A percentile compares a stretch with the other conserved stretches of the same genome.
Evolutionary conservation across 2,797 vertebrate species (phyloP).

Genomic region (Anas bernieri): DNA sequence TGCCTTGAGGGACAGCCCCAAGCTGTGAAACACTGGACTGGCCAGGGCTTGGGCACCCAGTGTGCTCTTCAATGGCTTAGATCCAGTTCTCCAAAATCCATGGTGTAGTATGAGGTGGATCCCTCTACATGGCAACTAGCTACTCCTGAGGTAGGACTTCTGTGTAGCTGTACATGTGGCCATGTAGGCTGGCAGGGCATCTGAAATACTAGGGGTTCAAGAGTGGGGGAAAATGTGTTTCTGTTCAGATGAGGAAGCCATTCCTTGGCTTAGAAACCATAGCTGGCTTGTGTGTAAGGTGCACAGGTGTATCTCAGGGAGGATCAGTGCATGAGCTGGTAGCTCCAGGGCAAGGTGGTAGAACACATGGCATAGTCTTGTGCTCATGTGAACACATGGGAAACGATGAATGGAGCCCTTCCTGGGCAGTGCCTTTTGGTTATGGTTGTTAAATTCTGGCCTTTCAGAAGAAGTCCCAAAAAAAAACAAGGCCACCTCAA

Average conservation of each 20-base stretch:
- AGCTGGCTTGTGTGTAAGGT: not conserved
- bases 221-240: slow-evolving; percentile 11
- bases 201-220: not conserved
- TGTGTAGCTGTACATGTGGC: slow-evolving; percentile 20
- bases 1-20: not conserved
- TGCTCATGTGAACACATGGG: not conserved
- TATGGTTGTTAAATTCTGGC: not conserved
- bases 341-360: not conserved
- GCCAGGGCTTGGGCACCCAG: fast-evolving
- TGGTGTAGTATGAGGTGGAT: not conserved
- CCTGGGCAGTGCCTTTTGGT: not conserved
- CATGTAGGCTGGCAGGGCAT: slow-evolving; percentile 30
- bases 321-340: not conserved
- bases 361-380: slow-evolving; percentile 8
- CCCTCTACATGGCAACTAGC: not conserved
- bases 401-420: not conserved
- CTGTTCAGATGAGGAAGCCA: slow-evolving; percentile 39
- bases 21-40: not conserved
- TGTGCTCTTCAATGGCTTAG: fast-evolving
- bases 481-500: not conserved
- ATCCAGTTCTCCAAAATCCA: not conserved
- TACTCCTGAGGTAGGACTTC: slow-evolving; percentile 14
- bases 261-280: not conserved
- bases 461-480: not conserved
- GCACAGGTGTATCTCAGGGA: not conserved